Evolutionary conservation across 2,113 vertebrate species (phyloP), one percentile per base, ranked within the genome.

Genomic region (Euleptes europaea): DNA sequence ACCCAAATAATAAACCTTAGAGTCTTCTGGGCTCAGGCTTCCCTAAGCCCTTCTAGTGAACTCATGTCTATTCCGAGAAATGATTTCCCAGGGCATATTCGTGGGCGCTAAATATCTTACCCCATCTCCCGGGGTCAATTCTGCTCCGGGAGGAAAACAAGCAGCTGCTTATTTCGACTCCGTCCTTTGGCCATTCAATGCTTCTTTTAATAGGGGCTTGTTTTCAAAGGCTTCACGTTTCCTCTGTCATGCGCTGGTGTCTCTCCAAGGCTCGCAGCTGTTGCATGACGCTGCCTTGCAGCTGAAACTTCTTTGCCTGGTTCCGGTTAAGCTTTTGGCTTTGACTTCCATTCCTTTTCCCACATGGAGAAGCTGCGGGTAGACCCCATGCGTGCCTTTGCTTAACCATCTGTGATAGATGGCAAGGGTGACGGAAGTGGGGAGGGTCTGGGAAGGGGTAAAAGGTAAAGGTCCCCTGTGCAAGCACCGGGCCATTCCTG

Each of bases 191-290:
- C 19, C 21, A 12, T 60, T 75, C 57, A 75, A 49, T 33, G 71
- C 19, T 63, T 84, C 60, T 47, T 67, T 51, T 84, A 63, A 66
- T 33, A 66, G 60, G 13, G 10, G 5, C n/a, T 51, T 60, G 23
- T 75, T 76, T 75, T 38, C 60, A 76, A 67, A 84, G 73, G 26
- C 8, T 10, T 51, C 72, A 28, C 42, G 42, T 75, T 49, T 66
- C 57, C 21, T n/a, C 33, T 14, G 12, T 14, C 47, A 14, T 17
- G 8, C 49, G 38, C 38, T 83, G 82, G 63, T 66, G 72, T 13
- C 14, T 76, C 44, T 84, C 60, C 82, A 76, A n/a, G n/a, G 65
- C 44, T 75, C 26, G 42, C 72, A 84, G 82, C 72, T 84, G 82
- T 49, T 75, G 26, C 72, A 35, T 47, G 63, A 65, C 31, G 15